Percentiles rank a stretch among this genome's conserved stretches.
phyloP scores from a whole-genome alignment of 2,113 vertebrate genomes.

The Callipepla squamata region DNA sequence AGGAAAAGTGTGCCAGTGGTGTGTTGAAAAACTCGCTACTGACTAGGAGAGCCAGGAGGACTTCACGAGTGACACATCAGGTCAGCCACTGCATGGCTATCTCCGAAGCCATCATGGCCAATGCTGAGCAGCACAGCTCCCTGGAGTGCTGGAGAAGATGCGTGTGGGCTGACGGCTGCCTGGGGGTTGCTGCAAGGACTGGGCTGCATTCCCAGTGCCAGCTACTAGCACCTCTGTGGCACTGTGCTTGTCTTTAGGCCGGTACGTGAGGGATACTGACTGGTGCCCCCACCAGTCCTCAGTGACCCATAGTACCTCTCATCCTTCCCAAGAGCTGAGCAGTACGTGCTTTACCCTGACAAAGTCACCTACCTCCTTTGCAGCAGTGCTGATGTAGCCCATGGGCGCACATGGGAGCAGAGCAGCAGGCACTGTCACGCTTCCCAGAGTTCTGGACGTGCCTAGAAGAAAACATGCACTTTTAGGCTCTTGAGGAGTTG shows the following conservation, averaged over 20 bases:
- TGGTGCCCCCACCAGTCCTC: background rate
- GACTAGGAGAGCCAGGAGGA: background rate
- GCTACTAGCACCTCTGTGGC: background rate
- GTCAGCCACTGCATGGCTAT: background rate
- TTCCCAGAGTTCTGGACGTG: background rate
- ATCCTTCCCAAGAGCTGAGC: background rate
- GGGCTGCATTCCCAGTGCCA: background rate
- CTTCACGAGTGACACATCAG: background rate
- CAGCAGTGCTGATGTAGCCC: accelerated
- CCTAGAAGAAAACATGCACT: background rate
- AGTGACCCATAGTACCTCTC: background rate
- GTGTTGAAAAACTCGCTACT: accelerated
- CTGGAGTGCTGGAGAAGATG: accelerated
- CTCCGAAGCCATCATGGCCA: background rate
- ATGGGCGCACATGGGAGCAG: background rate
- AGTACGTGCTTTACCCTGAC: background rate
- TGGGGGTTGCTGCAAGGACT: background rate
- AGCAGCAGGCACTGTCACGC: background rate
- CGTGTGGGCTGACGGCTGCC: background rate
- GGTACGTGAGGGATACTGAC: background rate
- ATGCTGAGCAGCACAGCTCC: background rate
- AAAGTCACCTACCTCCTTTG: background rate
- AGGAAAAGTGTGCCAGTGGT: accelerated
- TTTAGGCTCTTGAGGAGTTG: background rate
- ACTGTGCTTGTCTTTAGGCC: accelerated